These are phyloP conservation scores for Romanogobio albipinnatus DNA, from an alignment of 2,113 vertebrate genomes.

Conservation along the genomic window DNA sequence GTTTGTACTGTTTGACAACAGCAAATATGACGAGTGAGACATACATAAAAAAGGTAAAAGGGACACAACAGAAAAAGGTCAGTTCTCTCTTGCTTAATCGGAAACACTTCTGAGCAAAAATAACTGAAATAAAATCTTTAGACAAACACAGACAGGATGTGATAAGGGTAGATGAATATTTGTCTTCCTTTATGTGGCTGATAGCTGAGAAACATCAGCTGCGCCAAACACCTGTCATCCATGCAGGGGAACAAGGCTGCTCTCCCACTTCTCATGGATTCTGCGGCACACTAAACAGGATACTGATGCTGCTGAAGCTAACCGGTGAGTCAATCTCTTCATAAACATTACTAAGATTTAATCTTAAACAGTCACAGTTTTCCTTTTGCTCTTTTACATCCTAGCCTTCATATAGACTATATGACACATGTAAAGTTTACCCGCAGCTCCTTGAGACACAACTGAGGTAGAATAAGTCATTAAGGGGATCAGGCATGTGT, in stretches of 20 bases:
- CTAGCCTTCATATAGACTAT: neutral
- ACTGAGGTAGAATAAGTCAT: neutral
- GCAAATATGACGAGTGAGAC: too few species aligned
- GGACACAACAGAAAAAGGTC: neutral
- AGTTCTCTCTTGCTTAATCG: neutral
- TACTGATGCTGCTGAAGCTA: neutral
- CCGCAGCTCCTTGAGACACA: neutral
- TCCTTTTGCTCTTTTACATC: neutral
- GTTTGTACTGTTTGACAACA: too few species aligned
- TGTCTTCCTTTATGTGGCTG: neutral
- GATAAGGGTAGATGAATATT: slow-evolving; percentile 7
- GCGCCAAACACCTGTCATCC: neutral
- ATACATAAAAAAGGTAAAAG: too few species aligned
- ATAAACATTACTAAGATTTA: slow-evolving; percentile 1
- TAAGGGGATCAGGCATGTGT: neutral
- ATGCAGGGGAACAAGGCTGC: neutral
- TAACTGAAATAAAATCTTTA: neutral
- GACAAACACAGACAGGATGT: slow-evolving; percentile 18
- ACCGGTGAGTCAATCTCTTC: neutral
- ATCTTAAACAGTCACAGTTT: neutral
- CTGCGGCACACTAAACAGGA: neutral
- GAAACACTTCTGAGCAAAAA: neutral
- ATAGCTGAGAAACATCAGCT: neutral
- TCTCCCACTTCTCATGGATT: neutral
- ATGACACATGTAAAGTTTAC: neutral